Evolutionary conservation across 2,888 invertebrate species (phyloP).

Genomic region (Sminthurinus aureus): DNA sequence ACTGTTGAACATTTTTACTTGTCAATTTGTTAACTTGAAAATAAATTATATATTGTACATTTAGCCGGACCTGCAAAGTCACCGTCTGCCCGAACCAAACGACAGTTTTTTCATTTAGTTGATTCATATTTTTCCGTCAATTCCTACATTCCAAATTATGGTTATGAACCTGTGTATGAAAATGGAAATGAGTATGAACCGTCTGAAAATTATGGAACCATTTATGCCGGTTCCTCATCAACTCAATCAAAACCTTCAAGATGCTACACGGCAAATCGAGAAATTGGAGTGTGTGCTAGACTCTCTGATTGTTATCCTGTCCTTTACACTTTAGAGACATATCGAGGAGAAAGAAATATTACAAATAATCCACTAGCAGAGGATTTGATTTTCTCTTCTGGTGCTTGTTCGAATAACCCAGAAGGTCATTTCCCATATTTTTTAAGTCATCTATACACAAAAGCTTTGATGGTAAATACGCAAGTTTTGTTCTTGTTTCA

Average conservation of each 20-base stretch:
- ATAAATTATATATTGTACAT: too few relatives aligned
- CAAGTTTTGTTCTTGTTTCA: too few relatives aligned
- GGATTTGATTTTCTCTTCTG: conserved; percentile 44
- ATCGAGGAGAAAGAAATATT: conserved; percentile 25
- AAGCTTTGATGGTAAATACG: too few relatives aligned
- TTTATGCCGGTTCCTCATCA: neutral
- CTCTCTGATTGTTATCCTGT: conserved; percentile 57
- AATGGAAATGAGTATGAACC: neutral
- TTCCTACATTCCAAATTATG: neutral
- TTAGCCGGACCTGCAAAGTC: neutral
- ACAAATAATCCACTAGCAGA: conserved; percentile 46
- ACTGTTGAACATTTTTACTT: neutral
- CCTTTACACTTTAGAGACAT: conserved; percentile 44
- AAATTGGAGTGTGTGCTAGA: conserved; percentile 49
- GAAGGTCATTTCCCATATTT: conserved; percentile 2
- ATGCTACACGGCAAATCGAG: conserved; percentile 43
- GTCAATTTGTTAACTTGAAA: neutral
- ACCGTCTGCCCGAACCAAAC: neutral
- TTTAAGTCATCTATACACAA: neutral
- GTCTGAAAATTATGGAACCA: neutral
- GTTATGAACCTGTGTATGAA: neutral
- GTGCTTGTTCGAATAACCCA: conserved; percentile 44
- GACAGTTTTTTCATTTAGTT: neutral
- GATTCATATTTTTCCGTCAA: neutral
- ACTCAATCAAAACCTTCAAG: neutral